Evolutionary conservation across 2,888 invertebrate genomes (phyloP), one percentile per base, ranked within the genome.

Genomic region (Brachyptera putata): DNA sequence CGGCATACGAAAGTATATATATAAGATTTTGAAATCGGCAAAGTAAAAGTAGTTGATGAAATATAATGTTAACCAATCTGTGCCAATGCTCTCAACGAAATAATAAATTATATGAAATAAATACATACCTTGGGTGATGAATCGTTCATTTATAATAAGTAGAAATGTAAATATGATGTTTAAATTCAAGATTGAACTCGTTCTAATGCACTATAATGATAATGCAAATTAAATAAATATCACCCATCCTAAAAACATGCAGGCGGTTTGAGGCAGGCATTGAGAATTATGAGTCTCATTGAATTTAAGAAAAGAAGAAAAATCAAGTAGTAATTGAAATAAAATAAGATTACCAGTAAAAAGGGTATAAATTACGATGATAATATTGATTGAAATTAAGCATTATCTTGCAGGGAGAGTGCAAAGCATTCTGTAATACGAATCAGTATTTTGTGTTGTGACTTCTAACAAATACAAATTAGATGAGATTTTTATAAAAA

Each of bases 371-470:
- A 53, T 30, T 53, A 53, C 53, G 53, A 53, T 53, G 36, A 53
- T 53, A 50, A 53, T 53, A 53, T 53, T 53, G 53, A 53, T 53
- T 53, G 53, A 53, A 53, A 53, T 46, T 57, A 64, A 61, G 61
- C 60, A 60, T 46, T 58, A 24, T 61, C 57, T 63, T 58, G 58
- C 61, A 59, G 56, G 63, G 60, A 60, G 34, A 60, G 63, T 64
- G 63, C 63, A 64, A 64, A 64, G 63, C 63, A 64, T 64, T 64
- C 63, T 61, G 61, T 60, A 60, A 57, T 53, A 53, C 34, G 53
- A 34, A 62, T 56, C 24, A 60, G 57, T 59, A 49, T 46, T 62
- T 59, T 61, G 61, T 61, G 57, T 53, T 50, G 61, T 61, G 50
- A 41, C 53, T 53, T 53, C 53, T 53, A 53, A 53, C n/a, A 22